Percentiles rank a stretch among this genome's conserved stretches.
Evolutionary conservation across 2,113 vertebrate species (phyloP).

Genomic region (Istiophorus platypterus): DNA sequence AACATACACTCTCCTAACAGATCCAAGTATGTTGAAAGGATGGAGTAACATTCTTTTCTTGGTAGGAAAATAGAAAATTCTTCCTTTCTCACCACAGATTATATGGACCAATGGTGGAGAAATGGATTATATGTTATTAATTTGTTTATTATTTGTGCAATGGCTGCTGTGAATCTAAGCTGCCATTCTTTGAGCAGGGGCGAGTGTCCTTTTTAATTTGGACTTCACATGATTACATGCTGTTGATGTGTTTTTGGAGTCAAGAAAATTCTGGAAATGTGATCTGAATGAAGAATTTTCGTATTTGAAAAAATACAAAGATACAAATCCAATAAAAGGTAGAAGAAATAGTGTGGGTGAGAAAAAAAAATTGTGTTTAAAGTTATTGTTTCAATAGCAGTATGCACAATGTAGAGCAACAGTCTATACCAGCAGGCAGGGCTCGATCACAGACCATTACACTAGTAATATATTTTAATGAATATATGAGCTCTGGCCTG

Average conservation of each 20-base stretch:
- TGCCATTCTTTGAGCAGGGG: too few species aligned
- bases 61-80: not conserved
- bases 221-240: not conserved
- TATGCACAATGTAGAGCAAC: slow-evolving; percentile 15
- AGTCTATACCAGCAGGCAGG: slow-evolving; percentile 12
- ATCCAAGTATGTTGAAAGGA: slow-evolving; percentile 12
- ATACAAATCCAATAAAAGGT: not conserved
- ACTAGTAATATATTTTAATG: slow-evolving; percentile 42
- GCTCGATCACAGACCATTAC: slow-evolving; percentile 44
- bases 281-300: not conserved
- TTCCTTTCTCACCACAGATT: slow-evolving; percentile 8
- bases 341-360: not conserved
- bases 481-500: slow-evolving; percentile 11
- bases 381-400: not conserved
- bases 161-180: not conserved
- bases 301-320: not conserved
- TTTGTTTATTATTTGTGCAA: not conserved
- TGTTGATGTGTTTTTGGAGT: not conserved
- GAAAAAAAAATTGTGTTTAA: not conserved
- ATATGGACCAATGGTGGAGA: not conserved
- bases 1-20: slow-evolving; percentile 7
- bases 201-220: not conserved
- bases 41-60: not conserved
- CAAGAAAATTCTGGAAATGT: not conserved
- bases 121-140: too few species aligned